These are phyloP conservation scores for Anoplius nigerrimus DNA, from an alignment of 2,888 invertebrate species.

Conservation along the genomic window DNA sequence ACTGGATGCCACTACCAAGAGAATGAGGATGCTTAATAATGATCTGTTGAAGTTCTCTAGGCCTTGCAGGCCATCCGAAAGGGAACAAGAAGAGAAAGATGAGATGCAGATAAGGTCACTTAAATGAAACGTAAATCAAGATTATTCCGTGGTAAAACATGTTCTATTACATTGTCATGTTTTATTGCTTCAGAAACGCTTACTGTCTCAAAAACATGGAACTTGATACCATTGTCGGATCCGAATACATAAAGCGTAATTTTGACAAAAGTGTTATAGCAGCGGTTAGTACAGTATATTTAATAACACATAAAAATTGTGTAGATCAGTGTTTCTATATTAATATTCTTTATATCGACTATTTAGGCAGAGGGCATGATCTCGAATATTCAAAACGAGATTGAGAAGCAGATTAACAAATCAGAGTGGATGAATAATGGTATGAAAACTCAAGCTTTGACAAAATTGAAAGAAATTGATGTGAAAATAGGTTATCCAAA, in stretches of 20 bases:
- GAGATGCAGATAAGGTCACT: too few relatives aligned
- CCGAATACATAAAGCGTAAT: conserved; percentile 38
- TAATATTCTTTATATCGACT: too few relatives aligned
- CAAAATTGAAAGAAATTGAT: conserved; percentile 76
- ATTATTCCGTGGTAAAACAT: not conserved
- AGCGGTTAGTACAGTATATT: conserved; percentile 26
- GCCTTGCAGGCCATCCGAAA: not conserved
- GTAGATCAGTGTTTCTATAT: too few relatives aligned
- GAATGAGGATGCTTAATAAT: conserved; percentile 14
- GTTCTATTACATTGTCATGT: not conserved
- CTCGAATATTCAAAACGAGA: conserved; percentile 77
- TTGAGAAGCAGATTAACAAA: conserved; percentile 75
- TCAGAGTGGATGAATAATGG: conserved; percentile 79
- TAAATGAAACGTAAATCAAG: not conserved
- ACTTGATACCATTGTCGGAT: conserved; percentile 25
- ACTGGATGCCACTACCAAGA: conserved; percentile 33
- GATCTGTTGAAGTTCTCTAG: not conserved
- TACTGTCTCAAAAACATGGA: conserved; percentile 5
- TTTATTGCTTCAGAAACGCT: not conserved
- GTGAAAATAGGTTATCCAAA: conserved; percentile 78
- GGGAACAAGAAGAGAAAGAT: not conserved
- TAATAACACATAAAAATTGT: too few relatives aligned
- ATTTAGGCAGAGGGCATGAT: too few relatives aligned
- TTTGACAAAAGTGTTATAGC: conserved; percentile 24
- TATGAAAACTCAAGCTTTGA: conserved; percentile 76